These are phyloP conservation scores for Stegastes partitus DNA, from an alignment of 2,113 vertebrate species.

Conservation along the genomic window DNA sequence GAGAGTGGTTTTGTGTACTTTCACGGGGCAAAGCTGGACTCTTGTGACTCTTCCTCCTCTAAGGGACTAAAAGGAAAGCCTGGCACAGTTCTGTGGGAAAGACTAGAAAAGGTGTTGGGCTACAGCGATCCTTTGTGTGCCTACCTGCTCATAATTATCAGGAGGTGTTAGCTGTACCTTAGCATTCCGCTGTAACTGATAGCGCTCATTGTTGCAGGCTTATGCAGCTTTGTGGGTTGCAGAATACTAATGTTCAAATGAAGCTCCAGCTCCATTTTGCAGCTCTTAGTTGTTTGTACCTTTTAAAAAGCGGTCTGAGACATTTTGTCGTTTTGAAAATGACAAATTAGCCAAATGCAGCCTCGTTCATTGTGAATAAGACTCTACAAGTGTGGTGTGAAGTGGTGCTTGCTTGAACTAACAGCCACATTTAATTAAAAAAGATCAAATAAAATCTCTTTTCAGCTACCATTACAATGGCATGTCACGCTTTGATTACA, in stretches of 20 bases:
- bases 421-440: too few species aligned
- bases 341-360: too few species aligned
- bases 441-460: too few species aligned
- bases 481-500: too few species aligned
- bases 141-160: conserved; percentile 2
- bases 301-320: too few species aligned
- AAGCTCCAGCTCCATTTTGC: background rate
- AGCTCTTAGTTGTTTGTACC: too few species aligned
- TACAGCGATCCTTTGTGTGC: background rate
- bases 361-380: too few species aligned
- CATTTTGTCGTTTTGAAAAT: too few species aligned
- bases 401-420: too few species aligned
- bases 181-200: conserved; percentile 13
- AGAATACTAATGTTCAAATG: conserved; percentile 3
- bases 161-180: conserved; percentile 9
- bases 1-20: conserved; percentile 28
- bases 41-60: conserved; percentile 21
- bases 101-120: background rate
- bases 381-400: too few species aligned
- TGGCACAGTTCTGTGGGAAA: conserved; percentile 29
- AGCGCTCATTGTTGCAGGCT: background rate
- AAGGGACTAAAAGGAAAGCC: background rate
- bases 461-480: too few species aligned
- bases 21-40: conserved; percentile 14
- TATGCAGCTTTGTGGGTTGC: background rate